phyloP scores from a whole-genome alignment of 2,113 vertebrate species.

The Channa argus region DNA sequence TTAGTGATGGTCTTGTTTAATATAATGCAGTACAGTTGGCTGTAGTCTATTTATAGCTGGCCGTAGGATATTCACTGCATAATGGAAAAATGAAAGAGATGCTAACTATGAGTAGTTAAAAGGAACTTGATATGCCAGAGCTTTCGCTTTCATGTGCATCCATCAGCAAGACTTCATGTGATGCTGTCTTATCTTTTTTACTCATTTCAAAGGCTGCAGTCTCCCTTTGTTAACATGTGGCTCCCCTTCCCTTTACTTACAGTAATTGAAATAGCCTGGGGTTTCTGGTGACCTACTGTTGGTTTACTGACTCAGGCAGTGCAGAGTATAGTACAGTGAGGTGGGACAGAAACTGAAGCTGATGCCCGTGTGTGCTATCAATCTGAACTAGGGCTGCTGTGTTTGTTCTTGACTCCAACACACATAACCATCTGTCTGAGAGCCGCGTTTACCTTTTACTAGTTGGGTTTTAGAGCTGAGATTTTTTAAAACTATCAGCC shows the following conservation, averaged over 20 bases:
- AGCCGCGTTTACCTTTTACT: conserved; percentile 5
- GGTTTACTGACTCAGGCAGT: not conserved
- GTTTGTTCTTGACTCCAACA: conserved; percentile 27
- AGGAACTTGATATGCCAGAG: conserved; percentile 21
- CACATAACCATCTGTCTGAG: not conserved
- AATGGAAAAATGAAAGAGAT: conserved; percentile 32
- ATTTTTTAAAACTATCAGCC: conserved; percentile 4
- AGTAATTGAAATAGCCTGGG: conserved; percentile 17
- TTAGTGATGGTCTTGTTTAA: not conserved
- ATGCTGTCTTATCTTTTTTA: conserved; percentile 17
- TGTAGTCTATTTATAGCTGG: conserved; percentile 16
- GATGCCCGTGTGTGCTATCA: conserved; percentile 25
- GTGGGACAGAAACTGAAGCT: conserved; percentile 6
- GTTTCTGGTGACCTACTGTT: not conserved
- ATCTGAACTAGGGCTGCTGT: conserved; percentile 41
- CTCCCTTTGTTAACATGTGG: conserved; percentile 11
- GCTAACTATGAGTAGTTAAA: conserved; percentile 26
- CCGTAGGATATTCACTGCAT: conserved; percentile 11
- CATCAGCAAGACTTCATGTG: conserved; percentile 2
- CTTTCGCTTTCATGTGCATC: conserved; percentile 6
- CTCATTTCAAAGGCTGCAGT: conserved; percentile 29
- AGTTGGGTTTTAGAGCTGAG: not conserved
- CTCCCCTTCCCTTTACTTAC: conserved; percentile 12
- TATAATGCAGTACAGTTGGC: not conserved
- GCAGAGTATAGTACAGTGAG: not conserved